These are phyloP conservation scores for Solenopsis invicta DNA, from an alignment of 1,140 invertebrate species.

Conservation along the genomic window DNA sequence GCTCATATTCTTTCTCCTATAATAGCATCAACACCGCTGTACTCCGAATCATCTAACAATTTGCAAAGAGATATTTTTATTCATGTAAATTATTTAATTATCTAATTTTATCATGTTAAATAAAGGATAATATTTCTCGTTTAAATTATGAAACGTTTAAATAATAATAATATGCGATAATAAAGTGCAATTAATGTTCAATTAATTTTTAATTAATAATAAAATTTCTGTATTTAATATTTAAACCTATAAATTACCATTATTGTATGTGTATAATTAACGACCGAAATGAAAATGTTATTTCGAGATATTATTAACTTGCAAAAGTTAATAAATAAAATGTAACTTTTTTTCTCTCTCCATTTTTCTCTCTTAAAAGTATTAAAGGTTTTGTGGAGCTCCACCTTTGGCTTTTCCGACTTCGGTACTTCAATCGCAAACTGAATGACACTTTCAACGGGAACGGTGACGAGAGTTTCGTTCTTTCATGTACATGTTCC, in stretches of 20 bases:
- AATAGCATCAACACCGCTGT: neutral
- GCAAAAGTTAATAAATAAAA: conserved; percentile 12
- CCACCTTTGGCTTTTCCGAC: conserved; percentile 46
- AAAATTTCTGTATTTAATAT: conserved; percentile 25
- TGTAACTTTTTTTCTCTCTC: neutral
- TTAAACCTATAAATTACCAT: conserved; percentile 15
- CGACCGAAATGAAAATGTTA: neutral
- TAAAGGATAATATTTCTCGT: neutral
- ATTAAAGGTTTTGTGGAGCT: neutral
- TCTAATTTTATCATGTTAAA: neutral
- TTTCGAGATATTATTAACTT: neutral
- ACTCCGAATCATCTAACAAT: neutral
- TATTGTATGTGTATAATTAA: neutral
- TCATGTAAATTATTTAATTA: neutral
- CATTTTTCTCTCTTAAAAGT: neutral
- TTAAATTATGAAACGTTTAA: conserved; percentile 16
- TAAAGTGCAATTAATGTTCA: neutral
- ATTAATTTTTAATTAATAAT: conserved; percentile 13
- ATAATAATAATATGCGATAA: neutral
- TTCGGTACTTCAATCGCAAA: conserved; percentile 43
- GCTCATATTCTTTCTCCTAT: neutral
- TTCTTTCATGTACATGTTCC: conserved; percentile 8
- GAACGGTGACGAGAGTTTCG: conserved; percentile 54
- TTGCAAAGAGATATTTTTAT: neutral
- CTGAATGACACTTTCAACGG: conserved; percentile 31